Base-by-base conservation (phyloP, 2,888 invertebrate species). In the Meteorus cinctellus region DNA sequence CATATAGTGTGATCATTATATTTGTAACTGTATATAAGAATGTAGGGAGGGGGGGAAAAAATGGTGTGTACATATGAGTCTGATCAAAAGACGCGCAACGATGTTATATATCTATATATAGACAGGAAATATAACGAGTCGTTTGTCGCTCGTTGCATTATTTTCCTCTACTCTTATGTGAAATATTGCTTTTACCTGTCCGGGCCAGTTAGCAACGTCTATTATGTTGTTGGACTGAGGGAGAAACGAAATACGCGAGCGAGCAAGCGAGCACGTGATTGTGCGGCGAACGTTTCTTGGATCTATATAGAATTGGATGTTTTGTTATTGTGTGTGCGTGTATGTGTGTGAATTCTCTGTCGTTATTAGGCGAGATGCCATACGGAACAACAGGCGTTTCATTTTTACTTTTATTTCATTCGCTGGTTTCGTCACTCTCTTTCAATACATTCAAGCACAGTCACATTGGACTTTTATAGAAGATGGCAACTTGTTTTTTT, bases 61-160 rank as follows among this genome's bases (percentile, higher is more conserved):
- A 55, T n/a, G 1, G 48, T 55, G 19, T 55, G 19, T 55, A 55
- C 19, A 8, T 55, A 55, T 55, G 8, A 2, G 24, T 55, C 19
- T 55, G 55, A 55, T 55, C 55, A 55, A 41, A 45, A 19, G 31
- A 24, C 69, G 16, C 31, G 14, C 34, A n/a, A 34, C 59, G 27
- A n/a, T 59, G 34, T 34, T 45, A 10, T 36, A 19, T 71, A 41
- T 59, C 19, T 62, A 62, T 60, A 62, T 41, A 3, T 62, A 60
- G 31, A 60, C 62, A 62, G 59, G 62, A 72, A 45, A 63, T 72
- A 69, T 76, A 72, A 76, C 75, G 75, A 76, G 72, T 76, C 75
- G 75, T 76, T 76, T 76, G 72, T 72, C 75, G 75, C 51, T 62
- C 60, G 72, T 72, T 72, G 60, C 67, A 76, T 76, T 76, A 75